These are phyloP conservation scores for Lepidocolaptes lacrymiger DNA, from an alignment of 2,797 vertebrate species.

Conservation along the genomic window DNA sequence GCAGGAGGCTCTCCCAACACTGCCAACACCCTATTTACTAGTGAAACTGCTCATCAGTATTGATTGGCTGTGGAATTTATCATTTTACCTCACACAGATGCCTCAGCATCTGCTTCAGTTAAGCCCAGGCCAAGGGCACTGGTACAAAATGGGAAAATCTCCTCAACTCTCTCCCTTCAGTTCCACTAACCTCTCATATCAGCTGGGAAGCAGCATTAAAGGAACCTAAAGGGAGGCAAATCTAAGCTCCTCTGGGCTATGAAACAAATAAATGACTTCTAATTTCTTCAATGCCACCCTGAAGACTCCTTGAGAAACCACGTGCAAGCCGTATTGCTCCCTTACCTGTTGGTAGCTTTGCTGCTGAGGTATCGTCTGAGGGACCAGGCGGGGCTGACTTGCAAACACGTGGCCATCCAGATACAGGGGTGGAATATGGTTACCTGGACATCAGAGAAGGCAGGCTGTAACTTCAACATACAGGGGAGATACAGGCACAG, in stretches of 20 bases:
- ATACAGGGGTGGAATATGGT: constrained; percentile 93
- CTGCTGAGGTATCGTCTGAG: constrained; percentile 94
- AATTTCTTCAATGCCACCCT: not conserved
- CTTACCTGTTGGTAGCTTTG: constrained; percentile 96
- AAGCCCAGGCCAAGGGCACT: not conserved
- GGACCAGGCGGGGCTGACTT: constrained; percentile 94
- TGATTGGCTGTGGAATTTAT: not conserved
- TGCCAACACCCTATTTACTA: not conserved
- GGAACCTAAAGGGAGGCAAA: not conserved
- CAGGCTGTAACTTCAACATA: not conserved
- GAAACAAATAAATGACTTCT: not conserved
- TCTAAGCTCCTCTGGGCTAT: not conserved
- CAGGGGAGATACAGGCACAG: not conserved
- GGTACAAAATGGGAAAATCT: not conserved
- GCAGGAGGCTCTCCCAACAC: not conserved
- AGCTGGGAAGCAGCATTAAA: not conserved
- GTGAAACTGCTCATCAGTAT: not conserved
- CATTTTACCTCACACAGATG: not conserved
- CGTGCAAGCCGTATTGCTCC: not conserved
- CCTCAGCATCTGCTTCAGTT: not conserved
- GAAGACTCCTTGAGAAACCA: not conserved
- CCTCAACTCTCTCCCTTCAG: not conserved
- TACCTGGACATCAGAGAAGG: constrained; percentile 80
- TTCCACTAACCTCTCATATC: not conserved
- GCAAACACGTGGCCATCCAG: constrained; percentile 95